A percentile compares a stretch with the other conserved stretches of the same genome.
phyloP scores from a whole-genome alignment of 2,797 vertebrate species.

The Enteromius treurensis region DNA sequence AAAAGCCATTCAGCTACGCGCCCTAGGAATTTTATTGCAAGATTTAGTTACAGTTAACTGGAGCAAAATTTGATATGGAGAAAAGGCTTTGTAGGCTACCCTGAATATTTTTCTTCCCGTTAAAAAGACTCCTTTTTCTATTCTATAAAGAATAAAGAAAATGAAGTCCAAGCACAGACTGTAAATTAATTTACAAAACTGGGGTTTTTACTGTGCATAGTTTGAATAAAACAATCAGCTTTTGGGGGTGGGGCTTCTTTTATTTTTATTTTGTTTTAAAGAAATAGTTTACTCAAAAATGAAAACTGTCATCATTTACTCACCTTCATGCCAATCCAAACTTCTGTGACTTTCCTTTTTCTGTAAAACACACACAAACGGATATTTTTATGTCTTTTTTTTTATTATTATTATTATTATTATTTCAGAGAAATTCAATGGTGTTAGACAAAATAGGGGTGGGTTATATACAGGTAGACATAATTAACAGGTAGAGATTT shows the following conservation, averaged over 20 bases:
- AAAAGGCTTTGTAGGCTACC: constrained; percentile 27
- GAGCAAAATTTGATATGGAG: constrained; percentile 55
- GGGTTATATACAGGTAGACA: not conserved
- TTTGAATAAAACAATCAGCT: not conserved
- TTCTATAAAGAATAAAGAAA: constrained; percentile 21
- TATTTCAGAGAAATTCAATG: not conserved
- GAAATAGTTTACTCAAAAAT: not conserved
- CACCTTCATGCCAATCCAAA: not conserved
- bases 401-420: too few species aligned
- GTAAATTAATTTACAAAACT: not conserved
- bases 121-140: constrained; percentile 31
- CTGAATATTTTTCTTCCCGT: constrained; percentile 29
- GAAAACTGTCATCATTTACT: not conserved
- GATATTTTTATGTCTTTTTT: not conserved
- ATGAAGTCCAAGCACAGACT: not conserved
- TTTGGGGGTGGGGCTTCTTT: too few species aligned
- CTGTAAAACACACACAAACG: not conserved
- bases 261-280: not conserved
- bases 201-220: not conserved
- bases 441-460: not conserved
- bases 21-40: constrained; percentile 59
- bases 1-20: constrained; percentile 51
- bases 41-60: constrained; percentile 55
- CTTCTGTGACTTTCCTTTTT: not conserved
- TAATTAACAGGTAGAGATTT: not conserved